Conservation (phyloP, 2,113 vertebrate genomes). For the Sus scrofa region T2T-Sscrofa CM000822.6:7450001-7450500, state of each 20-base stretch:
- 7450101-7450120: background rate
- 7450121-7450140: conserved; percentile 14
- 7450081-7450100: background rate
- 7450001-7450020: background rate
- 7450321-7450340: background rate
- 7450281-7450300: background rate
- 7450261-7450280: background rate
- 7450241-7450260: background rate
- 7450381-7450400: background rate
- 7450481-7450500: background rate
- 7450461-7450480: background rate
- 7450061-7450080: background rate
- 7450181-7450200: conserved; percentile 32
- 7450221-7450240: background rate
- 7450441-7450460: background rate
- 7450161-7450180: background rate
- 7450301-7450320: background rate
- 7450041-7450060: background rate
- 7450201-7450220: conserved; percentile 12
- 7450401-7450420: background rate
- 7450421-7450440: background rate
- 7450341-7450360: background rate
- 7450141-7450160: background rate
- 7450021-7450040: background rate
- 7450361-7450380: background rate